Base-by-base conservation (phyloP, 2,888 invertebrate genomes). In the Eristalis intricaria region DNA sequence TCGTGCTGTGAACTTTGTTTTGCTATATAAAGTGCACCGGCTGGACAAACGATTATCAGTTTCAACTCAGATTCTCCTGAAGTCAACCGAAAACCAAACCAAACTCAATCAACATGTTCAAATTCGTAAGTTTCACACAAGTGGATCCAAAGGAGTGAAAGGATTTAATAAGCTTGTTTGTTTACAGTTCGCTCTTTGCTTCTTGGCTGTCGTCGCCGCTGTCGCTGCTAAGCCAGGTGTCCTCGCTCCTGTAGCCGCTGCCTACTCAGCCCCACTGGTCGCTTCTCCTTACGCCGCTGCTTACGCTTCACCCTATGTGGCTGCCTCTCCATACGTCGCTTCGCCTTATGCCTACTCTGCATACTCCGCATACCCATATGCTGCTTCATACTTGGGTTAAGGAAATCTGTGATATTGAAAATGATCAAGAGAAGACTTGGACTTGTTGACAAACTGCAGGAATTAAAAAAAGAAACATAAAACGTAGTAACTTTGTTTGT, bases 181-280 rank as follows among this genome's bases (percentile, higher is more conserved):
- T 10, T 60, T 32, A 13, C 29, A 86, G 83, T 38, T 83, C 38
- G 75, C 91, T 88, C 66, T 91, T 43, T 91, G 90, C 89, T 90
- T 91, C 69, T 88, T 91, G 88, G 91, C 91, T 76, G 22, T 91
- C n/a, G 85, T 91, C 66, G 91, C 91, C 58, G 81, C 89, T 87
- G 90, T 90, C 29, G 89, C 90, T 61, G 91, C 91, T 78, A 91
- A 91, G 84, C 91, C 91, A 0, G 91, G 89, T 26, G 80, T 91
- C 32, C 76, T 90, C 23, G 89, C 90, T 43, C 90, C 90, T 19
- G 38, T 91, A 83, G 68, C 32, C 32, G 68, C 32, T 10, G 32
- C 90, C 60, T 89, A 90, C 89, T 91, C 88, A 2, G 77, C 90
- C 15, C 90, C 89, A 8, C 86, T 88, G 56, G 66, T 88, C 23